Conservation (phyloP, 2,113 vertebrate genomes). For the Okapia johnstoni region DNA sequence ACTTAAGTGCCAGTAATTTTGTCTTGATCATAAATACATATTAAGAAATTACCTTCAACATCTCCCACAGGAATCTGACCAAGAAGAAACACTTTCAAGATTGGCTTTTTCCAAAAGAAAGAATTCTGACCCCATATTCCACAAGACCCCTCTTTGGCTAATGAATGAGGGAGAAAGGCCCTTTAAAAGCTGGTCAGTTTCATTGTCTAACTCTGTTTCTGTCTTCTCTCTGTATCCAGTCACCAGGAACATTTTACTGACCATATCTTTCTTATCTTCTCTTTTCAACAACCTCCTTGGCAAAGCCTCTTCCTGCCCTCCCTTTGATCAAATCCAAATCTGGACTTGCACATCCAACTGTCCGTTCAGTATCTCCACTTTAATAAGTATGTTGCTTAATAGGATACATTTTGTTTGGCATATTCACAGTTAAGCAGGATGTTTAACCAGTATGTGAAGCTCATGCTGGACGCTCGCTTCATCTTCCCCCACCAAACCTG, state of each 20-base stretch:
- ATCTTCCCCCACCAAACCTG: not conserved
- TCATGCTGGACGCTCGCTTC: not conserved
- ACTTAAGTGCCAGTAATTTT: conserved; percentile 6
- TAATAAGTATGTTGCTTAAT: not conserved
- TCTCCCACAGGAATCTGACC: not conserved
- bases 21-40: conserved; percentile 31
- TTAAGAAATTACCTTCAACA: not conserved
- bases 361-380: not conserved
- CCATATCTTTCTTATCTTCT: not conserved
- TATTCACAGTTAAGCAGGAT: not conserved
- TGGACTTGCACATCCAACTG: not conserved
- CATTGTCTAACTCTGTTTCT: not conserved
- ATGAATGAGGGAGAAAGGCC: not conserved
- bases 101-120: not conserved
- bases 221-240: not conserved
- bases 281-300: not conserved
- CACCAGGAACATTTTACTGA: not conserved
- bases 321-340: not conserved
- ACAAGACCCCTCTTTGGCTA: not conserved
- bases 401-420: not conserved
- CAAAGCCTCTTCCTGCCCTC: not conserved
- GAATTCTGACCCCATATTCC: not conserved
- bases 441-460: not conserved
- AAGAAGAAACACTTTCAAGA: not conserved
- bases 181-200: not conserved